Percentiles rank a stretch among this genome's conserved stretches.
phyloP scores from a whole-genome alignment of 2,797 vertebrate species.

The Myiotriccus ornatus region DNA sequence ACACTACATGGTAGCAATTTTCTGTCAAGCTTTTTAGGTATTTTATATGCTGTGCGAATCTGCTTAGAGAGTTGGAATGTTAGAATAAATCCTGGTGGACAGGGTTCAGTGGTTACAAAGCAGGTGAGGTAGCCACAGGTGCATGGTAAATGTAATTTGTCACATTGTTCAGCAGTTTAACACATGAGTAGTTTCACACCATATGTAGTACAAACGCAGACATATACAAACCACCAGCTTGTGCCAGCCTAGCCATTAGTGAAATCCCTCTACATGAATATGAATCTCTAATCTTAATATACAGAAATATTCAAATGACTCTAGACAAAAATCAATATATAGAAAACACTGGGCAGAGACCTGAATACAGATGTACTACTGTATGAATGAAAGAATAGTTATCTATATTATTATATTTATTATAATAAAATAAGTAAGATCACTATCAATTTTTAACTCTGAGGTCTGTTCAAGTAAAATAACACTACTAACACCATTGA shows the following conservation, averaged over 20 bases:
- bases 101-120: constrained; percentile 38
- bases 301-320: background rate
- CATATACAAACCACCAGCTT: background rate
- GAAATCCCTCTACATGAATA: background rate
- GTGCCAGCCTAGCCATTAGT: background rate
- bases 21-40: background rate
- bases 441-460: background rate
- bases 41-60: constrained; percentile 7
- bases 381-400: background rate
- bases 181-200: constrained; percentile 46
- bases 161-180: constrained; percentile 58
- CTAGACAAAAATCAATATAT: background rate
- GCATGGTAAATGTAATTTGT: constrained; percentile 60
- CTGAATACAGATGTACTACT: background rate
- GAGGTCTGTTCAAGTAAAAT: background rate
- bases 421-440: background rate
- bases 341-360: background rate
- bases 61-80: constrained; percentile 12
- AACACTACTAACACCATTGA: background rate
- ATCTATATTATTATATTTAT: background rate
- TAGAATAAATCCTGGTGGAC: constrained; percentile 42
- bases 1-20: background rate
- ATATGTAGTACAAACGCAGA: constrained; percentile 21
- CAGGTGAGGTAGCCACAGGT: constrained; percentile 59
- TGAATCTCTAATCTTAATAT: background rate